Base-by-base conservation (phyloP, 1,140 invertebrate genomes). In the Lordiphosa clarofinis region DNA sequence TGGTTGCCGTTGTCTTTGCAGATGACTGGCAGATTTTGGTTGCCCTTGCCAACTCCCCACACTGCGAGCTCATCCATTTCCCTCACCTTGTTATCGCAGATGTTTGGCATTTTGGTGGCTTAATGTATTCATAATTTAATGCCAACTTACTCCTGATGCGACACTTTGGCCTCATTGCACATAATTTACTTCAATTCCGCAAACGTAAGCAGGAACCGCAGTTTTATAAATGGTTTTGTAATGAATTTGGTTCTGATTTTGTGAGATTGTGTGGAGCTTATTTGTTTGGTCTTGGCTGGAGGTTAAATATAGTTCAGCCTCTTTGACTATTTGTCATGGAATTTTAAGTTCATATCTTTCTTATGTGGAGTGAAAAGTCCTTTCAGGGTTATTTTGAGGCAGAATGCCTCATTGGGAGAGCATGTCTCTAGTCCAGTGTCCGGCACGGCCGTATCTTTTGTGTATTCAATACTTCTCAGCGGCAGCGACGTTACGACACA, bases 41-140 rank as follows among this genome's bases (percentile, higher is more conserved):
- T 60, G 21, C 21, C 35, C 24, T 36, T 28, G 31, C 15, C 15
- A 11, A 5, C 13, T 5, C 33, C 8, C 9, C 9, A n/a, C 43
- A 13, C 21, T 50, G 47, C 36, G 54, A 7, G 48, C 59, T 8
- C 56, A 40, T 67, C 39, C 21, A 33, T 11, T 21, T 37, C 9
- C 35, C 36, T 37, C 42, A 19, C 24, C 31, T 64, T 69, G 60
- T 60, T 64, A 46, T 53, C 58, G 46, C 54, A 67, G 68, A 50
- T 72, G 68, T 58, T 62, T 31, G 58, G 49, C 48, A 44, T 67
- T 31, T 72, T 63, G 43, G 21, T 43, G 42, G 66, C 55, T 56
- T 73, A 56, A 62, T 67, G 73, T 76, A 82, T 82, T 82, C 74
- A 82, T 82, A 82, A 82, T 82, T 82, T 82, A 82, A 71, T 61